Percentiles rank a stretch among this genome's conserved stretches.
phyloP scores from a whole-genome alignment of 2,113 vertebrate species.

The Gambusia holbrooki region DNA sequence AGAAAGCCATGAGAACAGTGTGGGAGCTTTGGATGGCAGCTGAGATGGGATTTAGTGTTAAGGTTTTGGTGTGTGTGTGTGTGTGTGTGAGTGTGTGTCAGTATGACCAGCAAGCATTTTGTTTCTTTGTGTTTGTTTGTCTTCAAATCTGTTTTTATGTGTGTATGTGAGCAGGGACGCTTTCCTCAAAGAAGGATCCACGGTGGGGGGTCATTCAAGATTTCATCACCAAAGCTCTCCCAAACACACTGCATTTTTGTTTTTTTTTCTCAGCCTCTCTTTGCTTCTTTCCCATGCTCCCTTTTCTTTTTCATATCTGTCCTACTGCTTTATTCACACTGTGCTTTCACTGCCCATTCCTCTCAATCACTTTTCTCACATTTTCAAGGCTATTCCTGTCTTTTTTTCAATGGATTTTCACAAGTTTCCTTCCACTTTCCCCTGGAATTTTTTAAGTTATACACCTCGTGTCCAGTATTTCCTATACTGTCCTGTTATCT shows the following conservation, averaged over 20 bases:
- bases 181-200: slow-evolving; percentile 58
- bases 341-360: slow-evolving; percentile 37
- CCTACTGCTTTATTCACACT: slow-evolving; percentile 49
- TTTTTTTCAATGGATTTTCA: slow-evolving; percentile 26
- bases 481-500: neutral
- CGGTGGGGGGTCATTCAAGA: slow-evolving; percentile 68
- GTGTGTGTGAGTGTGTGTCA: slow-evolving; percentile 5
- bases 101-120: slow-evolving; percentile 15
- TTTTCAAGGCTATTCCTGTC: neutral
- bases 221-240: slow-evolving; percentile 68
- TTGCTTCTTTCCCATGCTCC: slow-evolving; percentile 68
- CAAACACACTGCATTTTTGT: slow-evolving; percentile 52
- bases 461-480: neutral
- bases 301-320: slow-evolving; percentile 48
- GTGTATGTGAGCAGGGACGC: slow-evolving; percentile 33
- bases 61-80: neutral
- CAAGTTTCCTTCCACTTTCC: slow-evolving; percentile 27
- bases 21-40: slow-evolving; percentile 22
- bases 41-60: slow-evolving; percentile 46
- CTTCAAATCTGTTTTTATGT: slow-evolving; percentile 31
- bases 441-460: slow-evolving; percentile 6
- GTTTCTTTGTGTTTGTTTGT: slow-evolving; percentile 60
- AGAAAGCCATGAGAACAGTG: slow-evolving; percentile 31
- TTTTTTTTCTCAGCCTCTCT: slow-evolving; percentile 15
- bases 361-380: slow-evolving; percentile 23